Conservation (phyloP, 2,113 vertebrate species). For the Rostratula benghalensis region DNA sequence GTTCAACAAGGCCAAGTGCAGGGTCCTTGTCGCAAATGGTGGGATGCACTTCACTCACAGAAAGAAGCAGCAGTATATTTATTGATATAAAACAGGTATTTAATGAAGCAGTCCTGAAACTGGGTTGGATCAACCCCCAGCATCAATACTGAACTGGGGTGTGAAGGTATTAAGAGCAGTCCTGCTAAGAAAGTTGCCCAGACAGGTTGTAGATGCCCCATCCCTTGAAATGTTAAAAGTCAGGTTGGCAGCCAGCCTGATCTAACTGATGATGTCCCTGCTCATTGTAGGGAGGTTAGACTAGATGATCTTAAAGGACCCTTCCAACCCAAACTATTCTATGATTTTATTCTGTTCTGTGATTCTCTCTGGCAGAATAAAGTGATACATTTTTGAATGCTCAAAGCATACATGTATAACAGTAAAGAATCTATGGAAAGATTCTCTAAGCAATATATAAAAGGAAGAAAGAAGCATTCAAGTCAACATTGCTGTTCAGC, state of each 20-base stretch:
- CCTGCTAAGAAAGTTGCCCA: background rate
- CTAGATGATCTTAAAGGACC: background rate
- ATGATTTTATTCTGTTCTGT: background rate
- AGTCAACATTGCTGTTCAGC: background rate
- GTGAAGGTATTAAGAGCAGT: background rate
- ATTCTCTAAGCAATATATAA: background rate
- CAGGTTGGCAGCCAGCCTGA: background rate
- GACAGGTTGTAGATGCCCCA: background rate
- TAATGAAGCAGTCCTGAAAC: background rate
- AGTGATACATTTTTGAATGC: background rate
- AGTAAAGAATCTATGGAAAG: background rate
- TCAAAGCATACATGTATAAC: background rate
- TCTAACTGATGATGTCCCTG: background rate
- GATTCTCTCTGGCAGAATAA: background rate
- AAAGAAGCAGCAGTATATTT: too few species aligned
- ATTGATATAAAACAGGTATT: too few species aligned
- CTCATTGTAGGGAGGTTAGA: background rate
- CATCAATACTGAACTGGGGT: background rate
- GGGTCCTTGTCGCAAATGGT: too few species aligned
- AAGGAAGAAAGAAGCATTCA: background rate
- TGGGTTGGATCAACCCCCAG: background rate
- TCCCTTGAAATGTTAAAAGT: background rate
- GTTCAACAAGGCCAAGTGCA: background rate
- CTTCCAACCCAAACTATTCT: background rate
- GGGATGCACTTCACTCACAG: too few species aligned